Evolutionary conservation across 2,888 invertebrate species (phyloP), one percentile per base, ranked within the genome.

Genomic region (Drosophila planitibia): DNA sequence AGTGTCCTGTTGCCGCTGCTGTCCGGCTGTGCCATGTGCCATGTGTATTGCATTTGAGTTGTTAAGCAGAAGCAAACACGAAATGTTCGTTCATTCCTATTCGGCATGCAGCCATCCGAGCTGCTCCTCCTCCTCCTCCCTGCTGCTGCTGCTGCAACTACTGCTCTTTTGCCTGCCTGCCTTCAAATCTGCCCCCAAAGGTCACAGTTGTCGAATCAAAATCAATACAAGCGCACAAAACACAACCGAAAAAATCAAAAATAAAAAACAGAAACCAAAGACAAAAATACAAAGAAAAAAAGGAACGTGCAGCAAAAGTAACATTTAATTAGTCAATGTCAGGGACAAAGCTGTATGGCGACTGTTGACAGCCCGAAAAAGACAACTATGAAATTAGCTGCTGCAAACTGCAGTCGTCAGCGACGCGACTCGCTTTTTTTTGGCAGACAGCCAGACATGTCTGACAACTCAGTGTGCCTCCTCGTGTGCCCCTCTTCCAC

Each of bases 321-420:
- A 63, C 47, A 66, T 62, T 79, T 87, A 83, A 83, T 83, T 83
- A 83, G 85, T 70, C 66, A 74, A 32, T 75, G 84, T 70, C 83
- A 84, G 30, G 59, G 77, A 30, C 74, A 74, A 35, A 39, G 25
- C 44, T 22, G 9, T 39, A 41, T 30, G 52, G 30, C 55, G 37
- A 70, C 61, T 70, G 74, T 58, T 78, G 82, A 72, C 79, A 74
- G 63, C 22, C 10, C 10, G 30, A 52, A 67, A 55, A 51, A 57
- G 52, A 62, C 57, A 30, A 44, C 22, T 32, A 7, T 12, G 10
- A 22, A 30, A 41, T 51, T 57, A 39, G 57, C 28, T 28, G 55
- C 35, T 35, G 54, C 54, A 35, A 54, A 5, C 22, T 22, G 12
- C 37, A 59, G 25, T 7, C 14, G 14, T 47, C 47, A 16, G 44